Evolutionary conservation across 92 coral and sea anemone species (phyloP), one percentile per base, ranked within the genome.

Genomic region (Zoanthus solanderi): DNA sequence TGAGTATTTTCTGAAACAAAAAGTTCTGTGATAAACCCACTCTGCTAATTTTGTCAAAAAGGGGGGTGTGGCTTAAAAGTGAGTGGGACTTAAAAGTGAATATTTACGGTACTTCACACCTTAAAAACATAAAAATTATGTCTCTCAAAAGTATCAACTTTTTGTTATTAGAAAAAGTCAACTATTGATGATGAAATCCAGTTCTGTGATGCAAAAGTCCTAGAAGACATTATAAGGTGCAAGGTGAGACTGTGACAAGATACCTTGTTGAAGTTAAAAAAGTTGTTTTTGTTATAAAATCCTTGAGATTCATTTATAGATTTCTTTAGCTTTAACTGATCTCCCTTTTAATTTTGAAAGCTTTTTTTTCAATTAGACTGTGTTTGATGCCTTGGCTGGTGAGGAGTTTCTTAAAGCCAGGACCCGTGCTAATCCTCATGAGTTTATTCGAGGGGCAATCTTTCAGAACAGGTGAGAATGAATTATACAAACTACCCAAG

Each of bases 371-470:
- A 63, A 2, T 30, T 88, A 96, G 99, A 95, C 87, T 87, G 94
- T 97, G 67, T 97, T 97, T 89, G 99, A 97, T 92, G 94, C 95
- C 9, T 84, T 97, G 48, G 92, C 90, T 58, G 94, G 90, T 28
- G 95, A 93, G 67, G 99, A 97, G 86, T 97, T 97, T 79, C 90
- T 97, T 13, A 95, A 93, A 77, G 99, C 99, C 28, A 92, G 99
- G 81, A 97, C 99, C 67, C 92, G 99, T 83, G 98, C 99, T 23
- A 97, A 97, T 75, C 99, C 99, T 9, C 96, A 97, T 80, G 99
- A 97, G 78, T 83, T 95, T 42, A 95, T 97, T 45, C 92, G 96
- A 83, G 98, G 99, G 45, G 99, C 97, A 28, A 95, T 97, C 76
- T 97, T 97, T 83, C 99, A 95, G 83, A 97, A 97, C 92, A 97